phyloP scores from a whole-genome alignment of 2,113 vertebrate species.

The Tragelaphus scriptus region DNA sequence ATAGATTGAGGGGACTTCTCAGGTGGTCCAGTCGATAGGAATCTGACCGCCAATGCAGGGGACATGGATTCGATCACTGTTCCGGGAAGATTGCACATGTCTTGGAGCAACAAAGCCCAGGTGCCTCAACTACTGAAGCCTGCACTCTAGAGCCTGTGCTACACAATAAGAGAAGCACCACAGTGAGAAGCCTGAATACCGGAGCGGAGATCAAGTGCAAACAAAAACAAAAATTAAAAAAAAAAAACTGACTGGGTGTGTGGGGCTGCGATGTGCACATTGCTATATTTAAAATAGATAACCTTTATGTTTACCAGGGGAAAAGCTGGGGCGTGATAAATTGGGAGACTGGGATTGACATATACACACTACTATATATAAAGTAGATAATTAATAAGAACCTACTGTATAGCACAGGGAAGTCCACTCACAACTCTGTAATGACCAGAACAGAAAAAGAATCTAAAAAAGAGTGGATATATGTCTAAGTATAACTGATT shows the following conservation, averaged over 20 bases:
- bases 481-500: neutral
- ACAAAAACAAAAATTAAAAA: neutral
- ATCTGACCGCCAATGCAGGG: neutral
- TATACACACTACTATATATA: neutral
- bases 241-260: neutral
- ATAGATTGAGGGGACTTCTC: neutral
- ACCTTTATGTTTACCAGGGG: neutral
- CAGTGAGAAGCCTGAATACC: neutral
- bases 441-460: neutral
- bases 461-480: neutral
- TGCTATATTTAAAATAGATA: neutral
- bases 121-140: neutral
- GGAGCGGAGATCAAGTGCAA: rapidly evolving
- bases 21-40: neutral
- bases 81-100: neutral
- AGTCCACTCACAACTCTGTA: neutral
- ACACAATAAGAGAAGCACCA: neutral
- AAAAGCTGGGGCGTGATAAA: neutral
- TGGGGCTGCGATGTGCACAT: neutral
- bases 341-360: neutral
- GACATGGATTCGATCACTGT: neutral
- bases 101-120: neutral
- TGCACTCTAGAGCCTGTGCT: neutral
- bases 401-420: neutral
- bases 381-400: neutral